phyloP scores from a whole-genome alignment of 2,113 vertebrate species.

The Morone saxatilis region DNA sequence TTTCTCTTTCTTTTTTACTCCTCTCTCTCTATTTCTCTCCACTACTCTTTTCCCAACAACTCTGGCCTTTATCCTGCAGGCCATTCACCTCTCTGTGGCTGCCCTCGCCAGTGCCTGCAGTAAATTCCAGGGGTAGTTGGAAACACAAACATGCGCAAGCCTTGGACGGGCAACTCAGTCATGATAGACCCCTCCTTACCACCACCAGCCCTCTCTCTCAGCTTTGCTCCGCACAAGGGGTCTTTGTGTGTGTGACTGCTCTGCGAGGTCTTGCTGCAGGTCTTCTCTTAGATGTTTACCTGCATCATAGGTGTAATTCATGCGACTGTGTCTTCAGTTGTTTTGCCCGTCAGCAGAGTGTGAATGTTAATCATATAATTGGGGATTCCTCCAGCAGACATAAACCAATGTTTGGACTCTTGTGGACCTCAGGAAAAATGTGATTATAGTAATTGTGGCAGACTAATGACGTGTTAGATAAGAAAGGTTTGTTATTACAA shows the following conservation, averaged over 20 bases:
- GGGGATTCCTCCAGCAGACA: conserved; percentile 72
- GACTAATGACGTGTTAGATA: conserved; percentile 79
- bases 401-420: conserved; percentile 78
- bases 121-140: conserved; percentile 86
- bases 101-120: conserved; percentile 75
- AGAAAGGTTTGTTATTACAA: conserved; percentile 79
- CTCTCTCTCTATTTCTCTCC: conserved; percentile 37
- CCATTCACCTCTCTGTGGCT: conserved; percentile 73
- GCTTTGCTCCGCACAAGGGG: conserved; percentile 59
- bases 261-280: conserved; percentile 49
- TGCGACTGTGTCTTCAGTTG: conserved; percentile 33
- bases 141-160: conserved; percentile 85
- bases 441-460: conserved; percentile 82
- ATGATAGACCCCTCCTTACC: conserved; percentile 47
- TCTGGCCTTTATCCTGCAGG: conserved; percentile 76
- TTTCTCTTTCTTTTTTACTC: conserved; percentile 44
- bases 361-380: conserved; percentile 82
- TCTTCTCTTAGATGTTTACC: conserved; percentile 47
- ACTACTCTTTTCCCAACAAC: conserved; percentile 69
- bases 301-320: conserved; percentile 62
- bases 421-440: conserved; percentile 73
- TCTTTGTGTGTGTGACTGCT: conserved; percentile 61
- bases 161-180: conserved; percentile 58
- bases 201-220: conserved; percentile 50
- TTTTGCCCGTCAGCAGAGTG: conserved; percentile 74